Base-by-base conservation (phyloP, 2,113 vertebrate genomes). In the Nannospalax galili region DNA sequence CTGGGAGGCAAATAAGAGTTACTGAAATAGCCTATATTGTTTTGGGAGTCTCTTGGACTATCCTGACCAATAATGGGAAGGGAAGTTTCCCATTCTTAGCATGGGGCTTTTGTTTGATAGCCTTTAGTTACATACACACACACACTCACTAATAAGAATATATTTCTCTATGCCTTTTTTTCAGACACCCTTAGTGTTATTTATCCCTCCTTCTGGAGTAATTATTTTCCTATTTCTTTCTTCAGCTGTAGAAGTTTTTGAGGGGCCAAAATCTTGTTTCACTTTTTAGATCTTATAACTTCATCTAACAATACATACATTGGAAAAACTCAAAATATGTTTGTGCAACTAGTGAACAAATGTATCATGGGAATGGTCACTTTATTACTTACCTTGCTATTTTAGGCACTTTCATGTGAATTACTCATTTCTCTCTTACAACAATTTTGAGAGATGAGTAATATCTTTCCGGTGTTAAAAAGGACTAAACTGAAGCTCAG, bases 331-430 rank as follows among this genome's bases (percentile, higher is more conserved):
- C 32, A 88, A 90, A 93, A 77, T 69, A 20, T 67, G 22, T 74
- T 84, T 93, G 37, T 93, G 30, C 35, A 94, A 69, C 77, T 73
- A 67, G 74, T 79, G 14, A 88, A 58, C 16, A 79, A 72, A 48
- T 32, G 7, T 70, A 64, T 92, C 28, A 28, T 26, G 48, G 14
- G 84, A 75, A 75, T 62, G 12, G 45, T 5, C 35, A 37, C 75
- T 86, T 65, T 62, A 65, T 2, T 11, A 11, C 42, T 65, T 80
- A 42, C 19, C 5, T 26, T 42, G 45, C 82, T 11, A 60, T 97
- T 94, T 86, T 93, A 91, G n/a, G 9, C 28, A 84, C 8, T 94
- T 90, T 77, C 40, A 35, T 12, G 8, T 93, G 52, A 67, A 75
- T 82, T 84, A n/a, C 11, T 65, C 48, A 80, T 77, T 78, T 10